These are phyloP conservation scores for Epsilonema sp. DNA, from an alignment of 2,888 invertebrate genomes.

Conservation along the genomic window DNA sequence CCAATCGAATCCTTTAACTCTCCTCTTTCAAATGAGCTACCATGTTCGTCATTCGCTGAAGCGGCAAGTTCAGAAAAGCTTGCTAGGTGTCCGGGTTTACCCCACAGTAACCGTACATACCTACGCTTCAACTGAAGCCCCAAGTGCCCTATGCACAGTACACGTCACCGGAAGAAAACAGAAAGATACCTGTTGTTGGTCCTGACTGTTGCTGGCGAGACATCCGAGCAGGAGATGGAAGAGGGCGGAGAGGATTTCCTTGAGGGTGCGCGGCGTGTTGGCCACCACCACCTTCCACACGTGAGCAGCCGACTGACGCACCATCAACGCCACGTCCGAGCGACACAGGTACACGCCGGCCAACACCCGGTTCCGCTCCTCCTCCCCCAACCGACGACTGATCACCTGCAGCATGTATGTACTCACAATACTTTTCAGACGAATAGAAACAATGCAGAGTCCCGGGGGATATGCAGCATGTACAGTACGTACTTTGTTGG, in stretches of 20 bases:
- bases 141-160: too few species aligned
- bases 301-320: conserved; percentile 86
- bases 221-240: conserved; percentile 77
- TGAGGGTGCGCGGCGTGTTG: conserved; percentile 82
- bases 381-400: conserved; percentile 62
- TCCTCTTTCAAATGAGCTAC: too few species aligned
- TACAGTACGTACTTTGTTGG: conserved; percentile 48
- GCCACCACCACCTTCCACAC: conserved; percentile 99
- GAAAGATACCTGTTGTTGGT: conserved; percentile 73
- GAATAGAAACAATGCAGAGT: background rate
- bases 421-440: conserved; percentile 4
- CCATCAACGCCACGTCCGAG: conserved; percentile 86
- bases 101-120: too few species aligned
- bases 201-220: conserved; percentile 81
- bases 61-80: too few species aligned
- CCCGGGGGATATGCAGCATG: too few species aligned
- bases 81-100: too few species aligned
- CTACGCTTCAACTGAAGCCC: too few species aligned
- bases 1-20: too few species aligned
- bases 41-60: too few species aligned
- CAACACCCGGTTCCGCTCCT: conserved; percentile 70
- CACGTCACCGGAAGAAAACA: too few species aligned
- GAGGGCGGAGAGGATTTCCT: conserved; percentile 82
- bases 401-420: conserved; percentile 65
- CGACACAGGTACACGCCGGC: conserved; percentile 91